Evolutionary conservation across 2,113 vertebrate species (phyloP).

Genomic region (Bubo bubo): DNA sequence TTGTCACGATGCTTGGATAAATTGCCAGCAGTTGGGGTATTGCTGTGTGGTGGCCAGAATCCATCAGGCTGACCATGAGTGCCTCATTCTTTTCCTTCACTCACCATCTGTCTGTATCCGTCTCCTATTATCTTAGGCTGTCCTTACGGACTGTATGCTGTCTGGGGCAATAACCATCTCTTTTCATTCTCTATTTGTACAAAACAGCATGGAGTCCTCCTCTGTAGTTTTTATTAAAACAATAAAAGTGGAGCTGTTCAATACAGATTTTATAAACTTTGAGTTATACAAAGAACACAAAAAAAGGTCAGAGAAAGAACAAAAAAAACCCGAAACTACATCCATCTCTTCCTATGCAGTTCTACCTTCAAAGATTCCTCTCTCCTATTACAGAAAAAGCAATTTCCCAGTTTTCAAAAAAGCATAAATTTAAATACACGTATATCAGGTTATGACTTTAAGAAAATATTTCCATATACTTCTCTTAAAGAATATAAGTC

Average conservation of each 20-base stretch:
- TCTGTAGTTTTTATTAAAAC: not conserved
- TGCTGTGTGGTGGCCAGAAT: not conserved
- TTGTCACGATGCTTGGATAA: not conserved
- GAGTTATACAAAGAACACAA: not conserved
- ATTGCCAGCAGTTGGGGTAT: not conserved
- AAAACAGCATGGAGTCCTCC: not conserved
- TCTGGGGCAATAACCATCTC: not conserved
- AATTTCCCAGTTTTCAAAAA: not conserved
- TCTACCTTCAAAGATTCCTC: not conserved
- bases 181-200: not conserved
- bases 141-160: not conserved
- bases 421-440: not conserved
- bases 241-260: not conserved
- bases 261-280: not conserved
- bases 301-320: not conserved
- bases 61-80: not conserved
- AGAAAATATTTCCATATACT: not conserved
- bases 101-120: conserved; percentile 25
- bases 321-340: not conserved
- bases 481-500: not conserved
- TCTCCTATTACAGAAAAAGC: not conserved
- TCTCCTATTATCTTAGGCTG: not conserved
- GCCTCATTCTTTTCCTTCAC: not conserved
- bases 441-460: not conserved
- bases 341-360: not conserved